phyloP scores from a whole-genome alignment of 2,797 vertebrate genomes.

The Ptychadena robeensis region DNA sequence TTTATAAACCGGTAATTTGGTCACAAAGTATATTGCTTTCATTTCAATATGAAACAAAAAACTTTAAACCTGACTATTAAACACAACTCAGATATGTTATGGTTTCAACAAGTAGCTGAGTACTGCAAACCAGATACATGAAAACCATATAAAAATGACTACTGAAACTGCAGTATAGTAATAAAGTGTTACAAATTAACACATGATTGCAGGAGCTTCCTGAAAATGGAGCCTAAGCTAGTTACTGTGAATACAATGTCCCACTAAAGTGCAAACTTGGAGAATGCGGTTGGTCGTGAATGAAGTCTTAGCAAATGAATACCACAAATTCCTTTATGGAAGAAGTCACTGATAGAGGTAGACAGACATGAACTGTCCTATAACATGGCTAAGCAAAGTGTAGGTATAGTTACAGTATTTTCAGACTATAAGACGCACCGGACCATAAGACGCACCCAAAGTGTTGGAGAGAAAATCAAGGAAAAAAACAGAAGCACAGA shows the following conservation, averaged over 20 bases:
- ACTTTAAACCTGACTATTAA: neutral
- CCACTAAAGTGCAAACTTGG: neutral
- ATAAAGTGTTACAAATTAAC: slow-evolving; percentile 10
- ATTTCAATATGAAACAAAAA: too few relatives aligned
- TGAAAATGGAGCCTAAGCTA: neutral
- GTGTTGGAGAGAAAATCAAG: too few relatives aligned
- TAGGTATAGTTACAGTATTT: too few relatives aligned
- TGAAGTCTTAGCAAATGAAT: neutral
- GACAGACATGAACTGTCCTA: too few relatives aligned
- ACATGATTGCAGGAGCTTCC: neutral
- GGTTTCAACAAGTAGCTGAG: neutral
- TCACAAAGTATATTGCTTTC: too few relatives aligned
- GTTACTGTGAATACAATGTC: neutral
- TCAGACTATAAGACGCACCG: too few relatives aligned
- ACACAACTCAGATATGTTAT: too few relatives aligned
- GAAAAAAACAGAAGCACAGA: too few relatives aligned
- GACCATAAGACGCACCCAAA: too few relatives aligned
- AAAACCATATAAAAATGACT: neutral
- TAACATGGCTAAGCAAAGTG: too few relatives aligned
- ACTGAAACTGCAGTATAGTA: neutral
- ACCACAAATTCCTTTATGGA: neutral
- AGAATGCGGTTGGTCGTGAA: neutral
- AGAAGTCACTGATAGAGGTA: neutral
- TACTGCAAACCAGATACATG: too few relatives aligned
- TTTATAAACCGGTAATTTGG: too few relatives aligned